A percentile compares a stretch with the other conserved stretches of the same genome.
Evolutionary conservation across 2,113 vertebrate species (phyloP).

Genomic region (Elgaria multicarinata): DNA sequence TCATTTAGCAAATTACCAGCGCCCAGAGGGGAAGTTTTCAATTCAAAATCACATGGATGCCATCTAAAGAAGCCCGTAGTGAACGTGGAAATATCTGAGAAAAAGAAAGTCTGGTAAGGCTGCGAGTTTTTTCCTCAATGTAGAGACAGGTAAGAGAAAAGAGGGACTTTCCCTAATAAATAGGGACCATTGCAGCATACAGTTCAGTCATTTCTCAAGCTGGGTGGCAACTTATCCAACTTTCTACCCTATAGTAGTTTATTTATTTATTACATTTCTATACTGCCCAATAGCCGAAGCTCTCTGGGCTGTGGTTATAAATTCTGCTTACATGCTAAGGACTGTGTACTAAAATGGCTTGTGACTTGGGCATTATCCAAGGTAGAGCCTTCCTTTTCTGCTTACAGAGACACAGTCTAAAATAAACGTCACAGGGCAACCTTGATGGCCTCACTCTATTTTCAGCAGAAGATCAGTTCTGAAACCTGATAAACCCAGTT

Average conservation of each 20-base stretch:
- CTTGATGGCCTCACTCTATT: slow-evolving; percentile 23
- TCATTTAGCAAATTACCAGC: too few relatives aligned
- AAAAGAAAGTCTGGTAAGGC: too few relatives aligned
- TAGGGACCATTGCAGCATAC: background rate
- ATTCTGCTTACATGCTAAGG: background rate
- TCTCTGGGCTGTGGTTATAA: too few relatives aligned
- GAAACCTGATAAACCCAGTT: slow-evolving; percentile 22
- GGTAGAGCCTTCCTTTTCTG: background rate
- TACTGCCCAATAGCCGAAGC: too few relatives aligned
- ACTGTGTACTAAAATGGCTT: background rate
- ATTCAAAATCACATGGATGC: too few relatives aligned
- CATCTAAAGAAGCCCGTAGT: too few relatives aligned
- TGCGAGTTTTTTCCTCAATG: too few relatives aligned
- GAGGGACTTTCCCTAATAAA: background rate
- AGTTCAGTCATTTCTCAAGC: slow-evolving; percentile 30
- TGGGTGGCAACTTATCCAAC: slow-evolving; percentile 5
- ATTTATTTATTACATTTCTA: too few relatives aligned
- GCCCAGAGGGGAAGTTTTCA: too few relatives aligned
- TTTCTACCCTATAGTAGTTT: slow-evolving; percentile 27
- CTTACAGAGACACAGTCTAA: slow-evolving; percentile 25
- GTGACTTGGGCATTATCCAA: slow-evolving; percentile 6
- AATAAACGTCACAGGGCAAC: slow-evolving; percentile 28
- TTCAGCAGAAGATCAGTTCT: slow-evolving; percentile 15
- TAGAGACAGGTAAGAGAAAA: background rate
- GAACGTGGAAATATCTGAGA: too few relatives aligned